These are phyloP conservation scores for Daktulosphaira vitifoliae DNA, from an alignment of 1,140 invertebrate genomes.

Conservation along the genomic window DNA sequence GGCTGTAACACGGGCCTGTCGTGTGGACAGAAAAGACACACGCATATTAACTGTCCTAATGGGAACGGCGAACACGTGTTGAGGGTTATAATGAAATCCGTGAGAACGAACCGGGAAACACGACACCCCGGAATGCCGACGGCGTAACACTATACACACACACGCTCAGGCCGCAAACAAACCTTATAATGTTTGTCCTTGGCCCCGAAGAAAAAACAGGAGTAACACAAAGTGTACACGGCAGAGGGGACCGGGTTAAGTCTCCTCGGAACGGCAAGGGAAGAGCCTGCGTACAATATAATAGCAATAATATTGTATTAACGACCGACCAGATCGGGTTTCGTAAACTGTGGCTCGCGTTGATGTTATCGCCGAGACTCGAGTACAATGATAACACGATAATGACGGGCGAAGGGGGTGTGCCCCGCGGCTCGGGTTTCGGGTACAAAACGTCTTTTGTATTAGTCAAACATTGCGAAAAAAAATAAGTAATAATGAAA, in stretches of 20 bases:
- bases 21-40: not conserved
- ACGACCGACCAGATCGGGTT: not conserved
- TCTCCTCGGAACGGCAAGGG: not conserved
- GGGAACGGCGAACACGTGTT: conserved; percentile 9
- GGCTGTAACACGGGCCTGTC: no score
- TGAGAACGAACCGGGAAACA: conserved; percentile 28
- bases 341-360: not conserved
- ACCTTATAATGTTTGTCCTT: conserved; percentile 29
- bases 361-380: conserved; percentile 6
- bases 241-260: not conserved
- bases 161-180: conserved; percentile 13
- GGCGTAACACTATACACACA: conserved; percentile 28
- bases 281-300: not conserved
- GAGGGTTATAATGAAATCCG: conserved; percentile 26
- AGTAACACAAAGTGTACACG: not conserved
- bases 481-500: no score
- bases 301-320: no score
- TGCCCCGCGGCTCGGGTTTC: conserved; percentile 1
- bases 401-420: conserved; percentile 1
- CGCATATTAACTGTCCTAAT: conserved; percentile 9
- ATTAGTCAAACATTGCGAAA: no score
- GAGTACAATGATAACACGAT: no score
- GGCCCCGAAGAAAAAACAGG: conserved; percentile 3
- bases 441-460: no score
- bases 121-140: conserved; percentile 32